Conservation (phyloP, 2,888 invertebrate genomes). For the Agrenia bidenticulata region DNA sequence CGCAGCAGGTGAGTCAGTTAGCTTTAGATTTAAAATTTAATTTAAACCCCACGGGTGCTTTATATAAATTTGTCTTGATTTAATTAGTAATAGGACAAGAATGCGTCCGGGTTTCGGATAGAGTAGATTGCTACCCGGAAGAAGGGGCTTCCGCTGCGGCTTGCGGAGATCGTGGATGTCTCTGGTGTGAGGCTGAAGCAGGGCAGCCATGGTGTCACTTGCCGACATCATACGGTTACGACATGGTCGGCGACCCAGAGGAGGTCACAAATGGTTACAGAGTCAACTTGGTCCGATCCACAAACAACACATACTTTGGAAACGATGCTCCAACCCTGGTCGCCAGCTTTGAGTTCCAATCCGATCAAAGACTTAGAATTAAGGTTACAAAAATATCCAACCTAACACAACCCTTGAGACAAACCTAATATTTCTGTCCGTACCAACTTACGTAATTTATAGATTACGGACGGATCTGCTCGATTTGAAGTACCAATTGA, state of each 20-base stretch:
- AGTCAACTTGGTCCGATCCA: constrained; percentile 31
- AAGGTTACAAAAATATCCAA: no score
- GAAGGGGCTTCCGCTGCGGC: constrained; percentile 58
- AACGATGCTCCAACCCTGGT: constrained; percentile 36
- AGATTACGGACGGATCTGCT: constrained; percentile 42
- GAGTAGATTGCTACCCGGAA: constrained; percentile 69
- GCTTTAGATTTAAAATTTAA: no score
- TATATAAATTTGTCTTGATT: background rate
- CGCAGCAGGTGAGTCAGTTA: no score
- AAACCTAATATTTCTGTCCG: no score
- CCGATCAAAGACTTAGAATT: constrained; percentile 47
- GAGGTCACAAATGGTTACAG: constrained; percentile 28
- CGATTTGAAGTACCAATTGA: constrained; percentile 48
- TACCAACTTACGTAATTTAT: no score
- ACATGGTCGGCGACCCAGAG: constrained; percentile 32
- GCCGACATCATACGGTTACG: constrained; percentile 36
- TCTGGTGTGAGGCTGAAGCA: constrained; percentile 60
- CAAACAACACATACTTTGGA: constrained; percentile 38
- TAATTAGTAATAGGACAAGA: background rate
- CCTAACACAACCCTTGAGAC: no score
- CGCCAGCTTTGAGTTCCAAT: constrained; percentile 42
- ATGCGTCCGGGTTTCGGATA: constrained; percentile 5
- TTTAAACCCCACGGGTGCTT: no score
- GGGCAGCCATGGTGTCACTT: constrained; percentile 43
- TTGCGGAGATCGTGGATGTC: constrained; percentile 68